Evolutionary conservation across 2,797 vertebrate species (phyloP).

Genomic region (Siniperca obscura): DNA sequence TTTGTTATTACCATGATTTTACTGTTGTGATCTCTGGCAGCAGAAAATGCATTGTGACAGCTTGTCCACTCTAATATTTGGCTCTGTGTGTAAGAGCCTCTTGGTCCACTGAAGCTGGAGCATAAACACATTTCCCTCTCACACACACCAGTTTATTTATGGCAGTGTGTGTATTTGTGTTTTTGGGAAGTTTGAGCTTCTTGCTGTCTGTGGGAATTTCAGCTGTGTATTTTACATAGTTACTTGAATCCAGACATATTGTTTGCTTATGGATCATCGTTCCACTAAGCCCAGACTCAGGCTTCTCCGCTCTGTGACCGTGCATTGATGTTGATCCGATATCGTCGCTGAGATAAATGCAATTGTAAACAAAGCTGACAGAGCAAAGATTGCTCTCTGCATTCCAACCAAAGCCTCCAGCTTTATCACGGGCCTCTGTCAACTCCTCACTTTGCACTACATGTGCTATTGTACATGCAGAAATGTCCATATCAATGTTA

Average conservation of each 20-base stretch:
- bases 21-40: constrained; percentile 65
- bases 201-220: constrained; percentile 51
- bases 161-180: constrained; percentile 45
- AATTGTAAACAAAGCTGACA: constrained; percentile 63
- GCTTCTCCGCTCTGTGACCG: constrained; percentile 17
- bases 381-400: constrained; percentile 46
- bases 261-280: constrained; percentile 52
- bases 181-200: constrained; percentile 24
- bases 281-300: constrained; percentile 15
- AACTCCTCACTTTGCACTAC: constrained; percentile 37
- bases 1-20: constrained; percentile 68
- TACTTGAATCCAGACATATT: constrained; percentile 34
- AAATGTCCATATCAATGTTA: constrained; percentile 10
- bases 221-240: constrained; percentile 56
- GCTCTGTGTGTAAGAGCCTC: constrained; percentile 31
- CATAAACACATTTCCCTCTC: constrained; percentile 43
- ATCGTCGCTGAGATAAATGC: constrained; percentile 55
- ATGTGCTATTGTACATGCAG: neutral
- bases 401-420: constrained; percentile 48
- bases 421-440: constrained; percentile 46
- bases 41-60: constrained; percentile 75
- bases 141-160: constrained; percentile 51
- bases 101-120: constrained; percentile 35
- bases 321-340: constrained; percentile 53
- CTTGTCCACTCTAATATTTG: constrained; percentile 71